A percentile compares a stretch with the other conserved stretches of the same genome.
These are phyloP conservation scores for Gambusia yucatana DNA, from an alignment of 2,797 vertebrate species.

Conservation along the genomic window DNA sequence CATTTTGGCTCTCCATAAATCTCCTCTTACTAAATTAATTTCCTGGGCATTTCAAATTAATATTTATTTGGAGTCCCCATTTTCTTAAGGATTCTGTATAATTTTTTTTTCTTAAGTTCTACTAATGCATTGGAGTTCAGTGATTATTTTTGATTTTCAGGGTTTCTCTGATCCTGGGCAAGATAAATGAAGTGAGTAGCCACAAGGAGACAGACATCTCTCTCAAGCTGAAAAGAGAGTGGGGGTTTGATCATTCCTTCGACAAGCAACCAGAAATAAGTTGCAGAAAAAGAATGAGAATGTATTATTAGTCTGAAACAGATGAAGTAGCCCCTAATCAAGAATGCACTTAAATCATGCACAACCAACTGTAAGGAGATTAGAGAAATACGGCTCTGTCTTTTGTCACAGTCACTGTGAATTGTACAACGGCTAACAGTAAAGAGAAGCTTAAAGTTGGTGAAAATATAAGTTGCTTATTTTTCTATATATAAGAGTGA, in stretches of 20 bases:
- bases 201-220: slow-evolving; percentile 76
- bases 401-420: background rate
- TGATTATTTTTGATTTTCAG: slow-evolving; percentile 79
- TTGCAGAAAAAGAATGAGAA: slow-evolving; percentile 43
- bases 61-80: slow-evolving; percentile 13
- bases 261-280: slow-evolving; percentile 53
- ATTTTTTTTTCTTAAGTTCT: slow-evolving; percentile 58
- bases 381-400: background rate
- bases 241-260: slow-evolving; percentile 64
- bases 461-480: background rate
- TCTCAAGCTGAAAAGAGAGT: slow-evolving; percentile 70
- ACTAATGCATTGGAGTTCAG: slow-evolving; percentile 62
- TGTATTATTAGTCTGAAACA: slow-evolving; percentile 39
- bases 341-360: background rate
- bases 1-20: background rate
- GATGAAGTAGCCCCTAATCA: background rate
- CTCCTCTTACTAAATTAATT: background rate
- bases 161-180: slow-evolving; percentile 75
- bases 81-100: slow-evolving; percentile 30
- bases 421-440: background rate
- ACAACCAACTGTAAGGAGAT: slow-evolving; percentile 8
- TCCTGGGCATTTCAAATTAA: background rate
- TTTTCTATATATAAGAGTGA: background rate
- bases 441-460: background rate
- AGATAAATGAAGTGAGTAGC: slow-evolving; percentile 82